Conservation (phyloP, 2,797 vertebrate genomes). For the Lepus townsendii region DNA sequence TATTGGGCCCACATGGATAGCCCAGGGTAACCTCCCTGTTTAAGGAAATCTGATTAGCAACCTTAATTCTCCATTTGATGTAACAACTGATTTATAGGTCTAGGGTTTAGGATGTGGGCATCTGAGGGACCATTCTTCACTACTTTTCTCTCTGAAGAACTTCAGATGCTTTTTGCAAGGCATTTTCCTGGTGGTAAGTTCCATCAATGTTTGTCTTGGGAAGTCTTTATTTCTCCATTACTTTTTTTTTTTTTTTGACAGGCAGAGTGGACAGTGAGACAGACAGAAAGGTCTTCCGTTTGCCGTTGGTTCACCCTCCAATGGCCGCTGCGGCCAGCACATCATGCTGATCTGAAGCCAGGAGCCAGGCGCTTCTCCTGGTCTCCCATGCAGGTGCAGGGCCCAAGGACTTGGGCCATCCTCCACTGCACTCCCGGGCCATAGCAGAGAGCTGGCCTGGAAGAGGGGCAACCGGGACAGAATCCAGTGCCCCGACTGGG, state of each 20-base stretch:
- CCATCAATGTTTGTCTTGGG: background rate
- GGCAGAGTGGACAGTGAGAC: too few species aligned
- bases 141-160: background rate
- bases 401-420: too few species aligned
- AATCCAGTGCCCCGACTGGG: too few species aligned
- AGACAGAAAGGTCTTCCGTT: too few species aligned
- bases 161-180: background rate
- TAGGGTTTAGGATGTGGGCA: background rate
- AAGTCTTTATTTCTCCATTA: background rate
- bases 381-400: too few species aligned
- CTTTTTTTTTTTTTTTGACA: background rate
- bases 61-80: background rate
- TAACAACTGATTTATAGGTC: background rate
- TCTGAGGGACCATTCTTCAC: background rate
- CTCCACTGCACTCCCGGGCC: too few species aligned
- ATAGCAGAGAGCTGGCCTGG: too few species aligned
- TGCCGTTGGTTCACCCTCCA: too few species aligned
- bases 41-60: background rate
- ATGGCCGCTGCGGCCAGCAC: too few species aligned
- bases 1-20: background rate
- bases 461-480: too few species aligned
- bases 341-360: too few species aligned
- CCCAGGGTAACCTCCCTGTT: background rate
- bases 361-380: too few species aligned
- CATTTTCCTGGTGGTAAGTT: background rate